Evolutionary conservation across 2,888 invertebrate genomes (phyloP).

Genomic region (Flabesymbios commensalis): DNA sequence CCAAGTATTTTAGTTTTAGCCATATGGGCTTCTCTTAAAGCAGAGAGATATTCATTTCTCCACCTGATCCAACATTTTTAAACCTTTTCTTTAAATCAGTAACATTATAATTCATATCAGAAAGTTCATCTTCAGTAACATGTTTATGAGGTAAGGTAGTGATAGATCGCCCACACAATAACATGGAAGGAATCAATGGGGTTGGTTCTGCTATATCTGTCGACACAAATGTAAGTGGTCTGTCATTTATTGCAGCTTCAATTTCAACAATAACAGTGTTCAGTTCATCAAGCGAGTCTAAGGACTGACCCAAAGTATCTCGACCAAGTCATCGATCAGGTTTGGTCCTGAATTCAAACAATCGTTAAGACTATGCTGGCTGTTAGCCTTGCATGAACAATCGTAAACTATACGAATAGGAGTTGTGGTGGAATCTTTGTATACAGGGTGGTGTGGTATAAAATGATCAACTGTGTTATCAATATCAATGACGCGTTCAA

Average conservation of each 20-base stretch:
- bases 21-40: background rate
- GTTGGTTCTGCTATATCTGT: background rate
- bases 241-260: background rate
- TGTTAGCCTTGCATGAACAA: background rate
- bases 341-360: background rate
- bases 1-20: background rate
- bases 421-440: slow-evolving; percentile 3
- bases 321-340: slow-evolving; percentile 2
- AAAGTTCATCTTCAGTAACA: background rate
- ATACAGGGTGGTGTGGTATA: slow-evolving; percentile 1
- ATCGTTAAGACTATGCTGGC: slow-evolving; percentile 7
- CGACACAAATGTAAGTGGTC: background rate
- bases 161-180: background rate
- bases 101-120: background rate
- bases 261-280: background rate
- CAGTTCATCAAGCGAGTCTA: background rate
- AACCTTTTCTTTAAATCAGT: background rate
- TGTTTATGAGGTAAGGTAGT: background rate
- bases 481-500: background rate
- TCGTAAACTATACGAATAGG: slow-evolving; percentile 2
- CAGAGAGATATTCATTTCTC: background rate
- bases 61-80: background rate
- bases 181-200: background rate
- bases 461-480: background rate
- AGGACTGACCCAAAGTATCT: background rate